phyloP scores from a whole-genome alignment of 2,888 invertebrate genomes.

The Idaea aversata region DNA sequence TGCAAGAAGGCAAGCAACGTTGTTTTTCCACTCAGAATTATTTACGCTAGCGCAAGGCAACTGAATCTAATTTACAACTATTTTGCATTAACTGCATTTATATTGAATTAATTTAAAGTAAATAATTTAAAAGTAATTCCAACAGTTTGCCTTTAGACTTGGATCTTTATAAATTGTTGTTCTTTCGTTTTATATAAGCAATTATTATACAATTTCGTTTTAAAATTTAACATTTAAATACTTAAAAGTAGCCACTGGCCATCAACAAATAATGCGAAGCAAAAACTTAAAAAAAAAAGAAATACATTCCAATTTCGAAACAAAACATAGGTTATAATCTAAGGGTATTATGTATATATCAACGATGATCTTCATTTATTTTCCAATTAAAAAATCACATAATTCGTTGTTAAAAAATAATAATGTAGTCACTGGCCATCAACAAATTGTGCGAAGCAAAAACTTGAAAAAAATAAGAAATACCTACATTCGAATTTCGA shows the following conservation, averaged over 20 bases:
- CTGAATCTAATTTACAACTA: constrained; percentile 24
- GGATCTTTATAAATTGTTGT: neutral
- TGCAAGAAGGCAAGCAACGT: neutral
- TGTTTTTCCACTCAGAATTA: constrained; percentile 11
- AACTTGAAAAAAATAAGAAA: neutral
- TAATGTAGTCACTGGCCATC: neutral
- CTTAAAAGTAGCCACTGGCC: no score
- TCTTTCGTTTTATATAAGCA: no score
- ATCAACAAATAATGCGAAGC: no score
- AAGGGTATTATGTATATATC: no score
- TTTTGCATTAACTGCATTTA: constrained; percentile 24
- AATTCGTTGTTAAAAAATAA: no score
- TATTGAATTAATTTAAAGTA: constrained; percentile 23
- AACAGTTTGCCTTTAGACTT: constrained; percentile 1
- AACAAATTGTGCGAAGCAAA: neutral
- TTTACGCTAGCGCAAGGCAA: constrained; percentile 14
- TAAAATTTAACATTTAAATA: no score
- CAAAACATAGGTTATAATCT: no score
- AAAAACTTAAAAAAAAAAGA: no score
- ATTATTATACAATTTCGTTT: no score
- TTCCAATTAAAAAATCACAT: no score
- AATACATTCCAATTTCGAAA: no score
- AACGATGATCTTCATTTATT: no score
- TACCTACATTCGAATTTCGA: neutral
- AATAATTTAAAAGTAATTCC: constrained; percentile 11